Percentiles rank a stretch among this genome's conserved stretches.
These are phyloP conservation scores for Tetranychus cinnabarinus DNA, from an alignment of 1,140 invertebrate genomes.

Conservation along the genomic window DNA sequence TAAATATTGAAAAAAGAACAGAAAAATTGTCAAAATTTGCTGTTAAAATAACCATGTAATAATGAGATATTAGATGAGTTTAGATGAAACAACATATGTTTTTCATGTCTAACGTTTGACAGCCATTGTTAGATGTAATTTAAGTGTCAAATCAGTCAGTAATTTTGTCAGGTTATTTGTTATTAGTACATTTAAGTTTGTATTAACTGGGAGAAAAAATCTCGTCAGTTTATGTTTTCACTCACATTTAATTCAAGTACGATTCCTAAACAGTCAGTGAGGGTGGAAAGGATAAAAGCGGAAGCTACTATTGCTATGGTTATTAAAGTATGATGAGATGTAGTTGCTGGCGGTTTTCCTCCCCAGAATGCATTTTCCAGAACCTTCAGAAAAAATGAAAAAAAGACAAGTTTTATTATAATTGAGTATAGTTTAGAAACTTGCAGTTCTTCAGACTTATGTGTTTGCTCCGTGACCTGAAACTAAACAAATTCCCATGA, in stretches of 20 bases:
- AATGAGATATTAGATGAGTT: not conserved
- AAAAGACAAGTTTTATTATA: not conserved
- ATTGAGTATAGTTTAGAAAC: not conserved
- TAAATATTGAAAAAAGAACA: constrained; percentile 16
- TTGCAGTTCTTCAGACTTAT: not conserved
- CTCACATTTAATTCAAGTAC: constrained; percentile 62
- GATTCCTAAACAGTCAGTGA: constrained; percentile 60
- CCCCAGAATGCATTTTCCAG: constrained; percentile 23
- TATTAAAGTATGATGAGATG: constrained; percentile 32
- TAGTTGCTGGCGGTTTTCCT: constrained; percentile 26
- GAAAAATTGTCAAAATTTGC: not conserved
- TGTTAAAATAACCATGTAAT: constrained; percentile 8
- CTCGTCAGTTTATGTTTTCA: not conserved
- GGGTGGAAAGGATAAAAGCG: constrained; percentile 51
- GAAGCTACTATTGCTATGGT: constrained; percentile 43
- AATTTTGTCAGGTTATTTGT: no score
- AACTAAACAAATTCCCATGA: no score
- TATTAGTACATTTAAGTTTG: no score
- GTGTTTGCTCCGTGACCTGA: not conserved
- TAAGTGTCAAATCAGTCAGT: no score
- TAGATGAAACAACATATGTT: no score
- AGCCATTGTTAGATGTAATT: no score
- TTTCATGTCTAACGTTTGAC: no score
- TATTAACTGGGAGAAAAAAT: no score
- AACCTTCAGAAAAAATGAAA: constrained; percentile 16